Percentiles rank a stretch among this genome's conserved stretches.
Evolutionary conservation across 2,797 vertebrate species (phyloP).

Genomic region (Sardinella longiceps): DNA sequence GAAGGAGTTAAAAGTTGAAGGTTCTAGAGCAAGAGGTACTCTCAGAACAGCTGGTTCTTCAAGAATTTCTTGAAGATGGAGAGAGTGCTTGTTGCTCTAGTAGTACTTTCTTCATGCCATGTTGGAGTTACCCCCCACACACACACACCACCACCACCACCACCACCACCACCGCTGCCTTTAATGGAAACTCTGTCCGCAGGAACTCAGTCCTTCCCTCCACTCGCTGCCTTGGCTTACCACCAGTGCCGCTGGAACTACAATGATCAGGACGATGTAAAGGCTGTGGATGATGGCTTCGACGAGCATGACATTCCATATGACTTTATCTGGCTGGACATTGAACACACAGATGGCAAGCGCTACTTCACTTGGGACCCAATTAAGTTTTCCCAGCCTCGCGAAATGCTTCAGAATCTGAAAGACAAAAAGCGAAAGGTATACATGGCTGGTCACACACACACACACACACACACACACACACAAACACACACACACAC

Average conservation of each 20-base stretch:
- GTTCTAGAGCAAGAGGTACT: no score
- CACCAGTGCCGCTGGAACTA: conserved; percentile 99
- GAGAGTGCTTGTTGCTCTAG: no score
- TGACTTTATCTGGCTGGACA: conserved; percentile 94
- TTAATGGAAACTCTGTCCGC: conserved; percentile 23
- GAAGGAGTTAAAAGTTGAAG: no score
- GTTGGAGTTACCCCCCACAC: not conserved
- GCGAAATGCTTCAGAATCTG: conserved; percentile 82
- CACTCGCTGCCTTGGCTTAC: conserved; percentile 85
- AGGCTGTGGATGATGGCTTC: conserved; percentile 81
- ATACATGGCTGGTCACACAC: not conserved
- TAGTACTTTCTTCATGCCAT: not conserved
- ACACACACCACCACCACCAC: no score
- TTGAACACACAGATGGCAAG: conserved; percentile 93
- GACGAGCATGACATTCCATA: conserved; percentile 90
- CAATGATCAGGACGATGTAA: conserved; percentile 91
- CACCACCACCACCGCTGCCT: no score
- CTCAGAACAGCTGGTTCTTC: no score
- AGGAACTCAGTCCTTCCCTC: conserved; percentile 94
- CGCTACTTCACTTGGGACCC: conserved; percentile 97
- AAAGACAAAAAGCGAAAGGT: conserved; percentile 86
- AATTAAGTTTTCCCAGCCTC: conserved; percentile 84
- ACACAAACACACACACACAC: not conserved
- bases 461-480: not conserved
- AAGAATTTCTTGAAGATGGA: no score